Evolutionary conservation across 2,888 invertebrate genomes (phyloP).

Genomic region (Allophyes oxyacanthae): DNA sequence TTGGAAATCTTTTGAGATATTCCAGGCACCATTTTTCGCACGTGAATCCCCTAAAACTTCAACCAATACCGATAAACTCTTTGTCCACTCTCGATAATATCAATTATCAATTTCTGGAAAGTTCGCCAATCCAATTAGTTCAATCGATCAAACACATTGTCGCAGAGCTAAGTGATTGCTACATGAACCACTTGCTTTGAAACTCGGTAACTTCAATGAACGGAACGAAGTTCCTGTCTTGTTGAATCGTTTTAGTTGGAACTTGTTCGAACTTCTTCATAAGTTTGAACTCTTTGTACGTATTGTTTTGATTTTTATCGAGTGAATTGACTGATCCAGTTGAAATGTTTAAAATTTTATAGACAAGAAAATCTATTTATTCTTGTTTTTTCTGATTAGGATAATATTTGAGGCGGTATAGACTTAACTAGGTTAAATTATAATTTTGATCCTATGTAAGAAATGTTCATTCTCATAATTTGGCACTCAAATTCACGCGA

Average conservation of each 20-base stretch:
- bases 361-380: too few relatives aligned
- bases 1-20: neutral
- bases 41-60: neutral
- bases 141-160: slow-evolving; percentile 53
- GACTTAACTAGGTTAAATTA: too few relatives aligned
- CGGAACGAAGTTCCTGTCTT: slow-evolving; percentile 35
- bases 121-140: slow-evolving; percentile 42
- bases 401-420: too few relatives aligned
- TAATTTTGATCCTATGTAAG: too few relatives aligned
- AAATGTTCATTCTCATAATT: too few relatives aligned
- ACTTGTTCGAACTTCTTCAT: slow-evolving; percentile 42
- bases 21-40: too few relatives aligned
- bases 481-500: too few relatives aligned
- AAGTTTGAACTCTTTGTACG: slow-evolving; percentile 33
- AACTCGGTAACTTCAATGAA: slow-evolving; percentile 39
- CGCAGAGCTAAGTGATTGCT: slow-evolving; percentile 44
- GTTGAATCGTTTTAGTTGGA: slow-evolving; percentile 39
- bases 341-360: too few relatives aligned
- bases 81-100: slow-evolving; percentile 9
- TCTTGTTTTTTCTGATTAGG: too few relatives aligned
- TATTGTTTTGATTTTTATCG: slow-evolving; percentile 25
- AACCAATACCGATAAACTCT: neutral
- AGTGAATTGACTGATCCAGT: slow-evolving; percentile 5
- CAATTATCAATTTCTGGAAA: slow-evolving; percentile 25
- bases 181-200: slow-evolving; percentile 27